A percentile compares a stretch with the other conserved stretches of the same genome.
These are phyloP conservation scores for Ditula angustiorana DNA, from an alignment of 2,888 invertebrate species.

Conservation along the genomic window DNA sequence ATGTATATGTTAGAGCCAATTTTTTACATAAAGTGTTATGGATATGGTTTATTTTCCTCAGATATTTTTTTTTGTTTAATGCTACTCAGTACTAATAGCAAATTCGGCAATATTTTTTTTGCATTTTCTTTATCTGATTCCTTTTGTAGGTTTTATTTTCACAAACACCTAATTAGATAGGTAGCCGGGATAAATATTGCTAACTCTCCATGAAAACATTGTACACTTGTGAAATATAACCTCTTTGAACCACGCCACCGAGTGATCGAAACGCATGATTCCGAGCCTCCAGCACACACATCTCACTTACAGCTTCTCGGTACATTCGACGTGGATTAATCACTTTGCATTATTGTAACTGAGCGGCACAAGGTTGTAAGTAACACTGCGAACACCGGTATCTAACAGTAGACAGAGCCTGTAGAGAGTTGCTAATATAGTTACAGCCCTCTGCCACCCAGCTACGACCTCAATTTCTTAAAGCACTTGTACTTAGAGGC, in stretches of 20 bases:
- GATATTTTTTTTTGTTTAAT: slow-evolving; percentile 9
- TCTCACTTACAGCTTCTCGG: slow-evolving; percentile 84
- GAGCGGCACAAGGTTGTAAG: slow-evolving; percentile 80
- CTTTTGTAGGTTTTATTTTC: slow-evolving; percentile 45
- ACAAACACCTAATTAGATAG: slow-evolving; percentile 44
- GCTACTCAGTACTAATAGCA: slow-evolving; percentile 13
- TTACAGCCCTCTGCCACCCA: slow-evolving; percentile 81
- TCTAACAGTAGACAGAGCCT: slow-evolving; percentile 21
- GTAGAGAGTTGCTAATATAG: slow-evolving; percentile 33
- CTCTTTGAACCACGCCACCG: slow-evolving; percentile 84
- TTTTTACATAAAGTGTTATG: slow-evolving; percentile 5
- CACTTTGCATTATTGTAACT: slow-evolving; percentile 78
- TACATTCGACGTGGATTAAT: slow-evolving; percentile 76
- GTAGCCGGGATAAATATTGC: slow-evolving; percentile 57
- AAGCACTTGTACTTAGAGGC: slow-evolving; percentile 82
- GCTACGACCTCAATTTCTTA: slow-evolving; percentile 74
- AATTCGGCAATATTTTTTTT: slow-evolving; percentile 37
- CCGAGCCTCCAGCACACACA: slow-evolving; percentile 84
- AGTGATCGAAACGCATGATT: slow-evolving; percentile 84
- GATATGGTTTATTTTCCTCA: slow-evolving; percentile 11
- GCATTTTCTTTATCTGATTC: slow-evolving; percentile 44
- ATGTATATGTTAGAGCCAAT: slow-evolving; percentile 15
- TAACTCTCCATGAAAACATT: slow-evolving; percentile 73
- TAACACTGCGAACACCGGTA: slow-evolving; percentile 37
- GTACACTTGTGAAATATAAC: slow-evolving; percentile 78